Evolutionary conservation across 1,140 invertebrate genomes (phyloP).

Genomic region (Theocolax elegans): DNA sequence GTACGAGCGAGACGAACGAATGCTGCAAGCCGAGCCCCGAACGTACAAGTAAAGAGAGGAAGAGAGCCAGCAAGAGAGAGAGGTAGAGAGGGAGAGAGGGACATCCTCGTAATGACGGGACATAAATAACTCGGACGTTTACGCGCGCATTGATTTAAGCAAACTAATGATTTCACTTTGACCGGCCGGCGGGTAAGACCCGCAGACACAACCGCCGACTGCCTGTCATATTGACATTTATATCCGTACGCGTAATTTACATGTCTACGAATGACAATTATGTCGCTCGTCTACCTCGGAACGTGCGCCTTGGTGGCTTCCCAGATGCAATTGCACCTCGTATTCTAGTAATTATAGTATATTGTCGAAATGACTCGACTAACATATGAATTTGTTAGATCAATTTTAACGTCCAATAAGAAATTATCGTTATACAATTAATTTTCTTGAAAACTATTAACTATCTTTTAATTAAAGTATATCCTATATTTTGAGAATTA

Average conservation of each 20-base stretch:
- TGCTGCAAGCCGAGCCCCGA: not conserved
- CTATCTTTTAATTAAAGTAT: too few species aligned
- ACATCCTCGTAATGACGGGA: slow-evolving; percentile 66
- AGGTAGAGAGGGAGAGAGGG: slow-evolving; percentile 54
- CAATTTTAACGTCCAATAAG: slow-evolving; percentile 14
- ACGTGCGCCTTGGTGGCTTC: slow-evolving; percentile 25
- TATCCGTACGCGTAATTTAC: slow-evolving; percentile 64
- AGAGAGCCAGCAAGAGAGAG: slow-evolving; percentile 43
- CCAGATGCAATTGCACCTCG: slow-evolving; percentile 35
- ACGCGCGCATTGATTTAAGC: slow-evolving; percentile 69
- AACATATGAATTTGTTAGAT: slow-evolving; percentile 38
- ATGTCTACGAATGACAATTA: slow-evolving; percentile 66
- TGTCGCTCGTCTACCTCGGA: slow-evolving; percentile 39
- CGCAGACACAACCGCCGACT: slow-evolving; percentile 56
- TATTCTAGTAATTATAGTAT: slow-evolving; percentile 36
- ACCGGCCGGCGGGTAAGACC: slow-evolving; percentile 52
- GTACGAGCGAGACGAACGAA: not conserved
- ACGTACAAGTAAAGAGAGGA: slow-evolving; percentile 18
- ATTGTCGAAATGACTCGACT: slow-evolving; percentile 28
- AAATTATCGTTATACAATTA: too few species aligned
- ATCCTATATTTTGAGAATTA: too few species aligned
- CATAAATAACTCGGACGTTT: slow-evolving; percentile 69
- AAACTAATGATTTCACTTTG: slow-evolving; percentile 70
- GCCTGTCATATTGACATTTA: slow-evolving; percentile 67
- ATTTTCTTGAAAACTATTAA: too few species aligned